Evolutionary conservation across 2,888 invertebrate genomes (phyloP).

Genomic region (Seira musarum): DNA sequence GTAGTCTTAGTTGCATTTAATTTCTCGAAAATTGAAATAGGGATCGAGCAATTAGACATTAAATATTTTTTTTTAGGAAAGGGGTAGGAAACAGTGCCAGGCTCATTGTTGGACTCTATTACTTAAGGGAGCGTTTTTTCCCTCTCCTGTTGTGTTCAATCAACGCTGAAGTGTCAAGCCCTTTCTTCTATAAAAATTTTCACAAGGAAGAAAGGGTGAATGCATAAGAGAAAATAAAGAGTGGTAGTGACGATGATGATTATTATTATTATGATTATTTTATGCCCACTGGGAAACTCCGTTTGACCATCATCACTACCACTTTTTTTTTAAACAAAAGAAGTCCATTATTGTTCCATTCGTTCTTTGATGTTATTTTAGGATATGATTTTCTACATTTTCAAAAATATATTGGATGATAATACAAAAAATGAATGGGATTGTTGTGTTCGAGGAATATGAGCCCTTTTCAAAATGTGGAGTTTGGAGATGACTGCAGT

Average conservation of each 20-base stretch:
- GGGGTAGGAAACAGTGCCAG: neutral
- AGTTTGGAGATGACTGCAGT: slow-evolving; percentile 1
- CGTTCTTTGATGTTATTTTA: slow-evolving; percentile 12
- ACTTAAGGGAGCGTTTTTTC: neutral
- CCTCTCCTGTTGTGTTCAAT: slow-evolving; percentile 3
- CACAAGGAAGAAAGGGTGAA: neutral
- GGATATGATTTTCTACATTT: slow-evolving; percentile 5
- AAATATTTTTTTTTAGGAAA: neutral
- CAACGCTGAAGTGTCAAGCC: slow-evolving; percentile 32
- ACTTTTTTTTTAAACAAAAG: slow-evolving; percentile 18
- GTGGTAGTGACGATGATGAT: slow-evolving; percentile 2
- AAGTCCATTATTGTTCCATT: slow-evolving; percentile 3
- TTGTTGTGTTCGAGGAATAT: neutral
- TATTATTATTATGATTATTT: slow-evolving; percentile 21
- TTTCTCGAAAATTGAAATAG: neutral
- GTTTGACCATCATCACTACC: slow-evolving; percentile 8
- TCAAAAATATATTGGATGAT: neutral
- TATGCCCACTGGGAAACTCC: slow-evolving; percentile 12
- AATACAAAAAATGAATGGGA: neutral
- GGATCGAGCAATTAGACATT: slow-evolving; percentile 12
- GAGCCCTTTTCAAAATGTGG: neutral
- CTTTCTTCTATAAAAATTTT: slow-evolving; percentile 27
- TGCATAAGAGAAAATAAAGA: slow-evolving; percentile 22
- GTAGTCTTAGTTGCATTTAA: neutral
- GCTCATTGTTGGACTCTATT: neutral